phyloP scores from a whole-genome alignment of 2,113 vertebrate species.

The Sinocyclocheilus rhinocerous region DNA sequence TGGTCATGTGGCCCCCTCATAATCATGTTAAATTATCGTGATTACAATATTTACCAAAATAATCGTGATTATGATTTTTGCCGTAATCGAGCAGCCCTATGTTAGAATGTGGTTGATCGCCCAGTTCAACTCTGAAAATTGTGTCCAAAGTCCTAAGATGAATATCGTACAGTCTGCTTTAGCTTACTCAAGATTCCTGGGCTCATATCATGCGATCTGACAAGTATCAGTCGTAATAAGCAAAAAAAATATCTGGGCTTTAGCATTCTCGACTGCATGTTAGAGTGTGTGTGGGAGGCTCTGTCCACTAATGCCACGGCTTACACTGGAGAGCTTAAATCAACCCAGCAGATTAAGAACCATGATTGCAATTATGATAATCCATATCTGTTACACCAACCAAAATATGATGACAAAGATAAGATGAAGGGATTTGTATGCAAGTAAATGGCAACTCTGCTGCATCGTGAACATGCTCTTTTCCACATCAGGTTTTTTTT shows the following conservation, averaged over 20 bases:
- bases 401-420: conserved; percentile 58
- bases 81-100: no score
- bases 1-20: no score
- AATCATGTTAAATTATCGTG: no score
- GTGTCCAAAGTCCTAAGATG: not conserved
- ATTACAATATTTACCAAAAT: no score
- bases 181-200: not conserved
- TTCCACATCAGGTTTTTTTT: conserved; percentile 4
- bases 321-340: conserved; percentile 54
- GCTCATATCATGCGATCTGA: not conserved
- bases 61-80: no score
- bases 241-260: not conserved
- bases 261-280: not conserved
- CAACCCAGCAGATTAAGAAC: conserved; percentile 59
- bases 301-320: conserved; percentile 45
- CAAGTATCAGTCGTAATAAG: not conserved
- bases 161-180: not conserved
- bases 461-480: not conserved
- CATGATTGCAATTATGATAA: conserved; percentile 69
- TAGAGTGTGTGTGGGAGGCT: not conserved
- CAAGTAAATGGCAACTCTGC: conserved; percentile 26
- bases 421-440: conserved; percentile 50
- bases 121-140: not conserved
- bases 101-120: not conserved
- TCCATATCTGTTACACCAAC: conserved; percentile 62